Conservation (phyloP, 2,888 invertebrate species). For the Drosophila vallismaia region DNA sequence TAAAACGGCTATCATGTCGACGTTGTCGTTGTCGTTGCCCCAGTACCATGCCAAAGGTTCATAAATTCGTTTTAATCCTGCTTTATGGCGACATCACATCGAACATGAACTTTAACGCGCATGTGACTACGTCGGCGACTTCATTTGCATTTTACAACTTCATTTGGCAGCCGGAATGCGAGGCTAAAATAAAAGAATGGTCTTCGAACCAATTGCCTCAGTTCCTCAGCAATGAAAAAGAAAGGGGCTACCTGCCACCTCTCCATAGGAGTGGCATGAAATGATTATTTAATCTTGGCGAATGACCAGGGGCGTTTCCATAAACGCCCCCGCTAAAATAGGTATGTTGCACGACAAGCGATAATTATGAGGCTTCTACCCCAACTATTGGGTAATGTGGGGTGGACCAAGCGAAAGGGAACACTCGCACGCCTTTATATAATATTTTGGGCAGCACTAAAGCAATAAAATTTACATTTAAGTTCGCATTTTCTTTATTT, state of each 20-base stretch:
- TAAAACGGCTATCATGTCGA: slow-evolving; percentile 63
- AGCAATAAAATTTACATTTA: too few relatives aligned
- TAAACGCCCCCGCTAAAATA: slow-evolving; percentile 34
- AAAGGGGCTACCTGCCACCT: slow-evolving; percentile 2
- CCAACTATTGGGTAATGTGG: not conserved
- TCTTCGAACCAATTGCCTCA: slow-evolving; percentile 62
- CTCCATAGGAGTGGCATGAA: slow-evolving; percentile 39
- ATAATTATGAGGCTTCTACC: slow-evolving; percentile 54
- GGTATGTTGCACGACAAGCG: slow-evolving; percentile 62
- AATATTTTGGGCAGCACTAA: too few relatives aligned
- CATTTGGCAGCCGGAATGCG: slow-evolving; percentile 63
- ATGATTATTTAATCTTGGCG: slow-evolving; percentile 68
- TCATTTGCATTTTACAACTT: slow-evolving; percentile 79
- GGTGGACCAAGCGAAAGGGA: too few relatives aligned
- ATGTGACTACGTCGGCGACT: slow-evolving; percentile 56
- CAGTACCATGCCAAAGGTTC: slow-evolving; percentile 76
- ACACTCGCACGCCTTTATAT: too few relatives aligned
- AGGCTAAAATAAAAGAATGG: slow-evolving; percentile 65
- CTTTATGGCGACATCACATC: slow-evolving; percentile 78
- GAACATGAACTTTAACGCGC: slow-evolving; percentile 78
- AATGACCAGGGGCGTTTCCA: slow-evolving; percentile 51
- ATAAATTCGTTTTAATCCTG: slow-evolving; percentile 78
- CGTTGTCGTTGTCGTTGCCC: slow-evolving; percentile 34
- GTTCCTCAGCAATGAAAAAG: slow-evolving; percentile 39
- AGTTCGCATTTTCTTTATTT: too few relatives aligned